Base-by-base conservation (phyloP, 2,797 vertebrate species). In the Crocodylus rhombifer region DNA sequence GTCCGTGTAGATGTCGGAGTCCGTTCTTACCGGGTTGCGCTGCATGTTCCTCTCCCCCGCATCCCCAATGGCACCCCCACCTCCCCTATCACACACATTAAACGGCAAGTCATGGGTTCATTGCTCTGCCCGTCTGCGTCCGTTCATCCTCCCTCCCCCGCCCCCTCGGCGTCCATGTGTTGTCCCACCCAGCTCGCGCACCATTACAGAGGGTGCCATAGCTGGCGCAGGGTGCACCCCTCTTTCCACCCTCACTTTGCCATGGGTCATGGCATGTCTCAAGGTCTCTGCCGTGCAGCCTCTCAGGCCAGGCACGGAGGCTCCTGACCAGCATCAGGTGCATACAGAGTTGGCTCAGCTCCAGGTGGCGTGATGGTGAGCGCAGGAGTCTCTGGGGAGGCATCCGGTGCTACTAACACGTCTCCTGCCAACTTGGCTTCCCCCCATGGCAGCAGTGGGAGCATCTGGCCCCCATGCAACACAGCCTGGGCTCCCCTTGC, bases 351-450 rank as follows among this genome's bases (percentile, higher is more conserved):
- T 23, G 42, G 11, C 20, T 51, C 69, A 91, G 86, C 87, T 82
- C 80, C 95, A 91, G 91, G 82, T 94, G 94, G 89, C 84, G 6
- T 10, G 12, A 71, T 21, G 36, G 30, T 8, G 26, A 7, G 69
- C 76, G 80, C 69, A 80, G 23, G 80, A 78, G 90, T 82, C 79
- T 85, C 93, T 93, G 62, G 71, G 88, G 91, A 91, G 88, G 91
- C 86, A 80, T 93, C 95, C 90, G 91, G 88, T 94, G 95, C 94
- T 95, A 77, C 96, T 91, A 97, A 95, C 95, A 33, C 95, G 93
- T 92, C 91, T 96, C 96, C 96, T 96, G 96, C 93, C 94, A 82
- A 89, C 94, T 94, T 93, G 83, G 86, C 67, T 86, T 85, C 91
- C 9, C 78, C 87, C 82, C 90, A 58, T 87, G 95, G 94, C 94